Evolutionary conservation across 2,797 vertebrate genomes (phyloP), one percentile per base, ranked within the genome.

Genomic region (Sebastes minor): DNA sequence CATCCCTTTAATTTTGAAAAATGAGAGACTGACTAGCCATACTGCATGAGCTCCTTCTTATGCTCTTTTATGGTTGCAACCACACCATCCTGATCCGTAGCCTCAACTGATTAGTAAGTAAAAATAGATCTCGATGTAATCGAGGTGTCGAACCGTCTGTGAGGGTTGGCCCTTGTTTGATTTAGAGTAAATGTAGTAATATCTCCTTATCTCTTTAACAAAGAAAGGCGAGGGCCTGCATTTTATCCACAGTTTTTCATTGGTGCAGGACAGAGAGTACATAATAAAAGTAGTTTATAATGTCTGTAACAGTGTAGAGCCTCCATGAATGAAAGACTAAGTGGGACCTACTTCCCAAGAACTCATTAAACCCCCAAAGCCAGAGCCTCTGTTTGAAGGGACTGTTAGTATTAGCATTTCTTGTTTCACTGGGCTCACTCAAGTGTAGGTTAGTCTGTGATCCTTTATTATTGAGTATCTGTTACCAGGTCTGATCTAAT

Each of bases 1-100:
- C 1, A 46, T 57, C 62, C 63, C 38, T 91, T 52, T 84, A 23
- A 80, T 84, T 81, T 76, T 14, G 10, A 35, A 22, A 82, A 87
- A 78, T 53, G 2, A 78, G 18, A 73, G 49, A 18, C 27, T 67
- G 16, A 61, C 2, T 49, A 23, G 6, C 66, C 1, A 75, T 18
- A 20, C 27, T 33, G n/a, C 32, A 59, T 8, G 25, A 73, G 18
- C 27, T 65, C 28, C 46, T 23, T 32, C 27, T 11, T 52, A 0
- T 33, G 16, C 23, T 64, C 18, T 65, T 10, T 18, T 38, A 10
- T 18, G 18, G 20, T 53, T 59, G 30, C 14, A 60, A 4, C 38
- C 38, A 10, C 49, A 28, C 3, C 2, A 35, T 59, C 11, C 9
- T 35, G 23, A 71, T 64, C 8, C 5, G 6, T 28, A 16, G 28